Base-by-base conservation (phyloP, 1,140 invertebrate genomes). In the Brachystomella parvula region DNA sequence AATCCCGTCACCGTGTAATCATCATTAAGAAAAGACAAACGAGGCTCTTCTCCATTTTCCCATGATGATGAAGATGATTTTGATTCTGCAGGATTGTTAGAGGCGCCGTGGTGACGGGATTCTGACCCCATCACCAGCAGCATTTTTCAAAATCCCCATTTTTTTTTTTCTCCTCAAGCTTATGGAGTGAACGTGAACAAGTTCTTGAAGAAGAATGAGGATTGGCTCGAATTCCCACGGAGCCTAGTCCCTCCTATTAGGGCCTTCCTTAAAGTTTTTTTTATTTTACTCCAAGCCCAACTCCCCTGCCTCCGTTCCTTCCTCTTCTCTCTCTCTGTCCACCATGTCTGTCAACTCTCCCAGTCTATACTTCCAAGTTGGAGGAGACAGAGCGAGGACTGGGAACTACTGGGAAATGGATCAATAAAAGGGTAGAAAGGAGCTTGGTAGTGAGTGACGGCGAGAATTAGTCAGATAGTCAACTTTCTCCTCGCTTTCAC, bases 31-130 rank as follows among this genome's bases (percentile, higher is more conserved):
- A n/a, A n/a, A n/a, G n/a, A n/a, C n/a, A n/a, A n/a, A n/a, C n/a
- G n/a, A n/a, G n/a, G n/a, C n/a, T n/a, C n/a, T n/a, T n/a, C n/a
- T n/a, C n/a, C n/a, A n/a, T n/a, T n/a, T 39, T 39, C 35, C 35
- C 35, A 39, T 39, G 35, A 6, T 9, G 35, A 39, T 21, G n/a
- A 39, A 19, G 35, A 39, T 39, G 35, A 39, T 39, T 6, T 9
- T 69, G 67, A 71, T 68, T n/a, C n/a, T 63, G 39, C 57, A 69
- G 66, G 56, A 63, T 64, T 69, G 70, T 68, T 71, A 69, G 70
- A 66, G 70, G 70, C 70, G 70, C 70, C 70, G 68, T 30, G 65
- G 67, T 68, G 70, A 71, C 70, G 70, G 70, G 24, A 19, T 49
- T n/a, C 61, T 62, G 60, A 49, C 64, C 35, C 35, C 35, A 39